phyloP scores from a whole-genome alignment of 2,888 invertebrate genomes.

The Pammene fasciana region DNA sequence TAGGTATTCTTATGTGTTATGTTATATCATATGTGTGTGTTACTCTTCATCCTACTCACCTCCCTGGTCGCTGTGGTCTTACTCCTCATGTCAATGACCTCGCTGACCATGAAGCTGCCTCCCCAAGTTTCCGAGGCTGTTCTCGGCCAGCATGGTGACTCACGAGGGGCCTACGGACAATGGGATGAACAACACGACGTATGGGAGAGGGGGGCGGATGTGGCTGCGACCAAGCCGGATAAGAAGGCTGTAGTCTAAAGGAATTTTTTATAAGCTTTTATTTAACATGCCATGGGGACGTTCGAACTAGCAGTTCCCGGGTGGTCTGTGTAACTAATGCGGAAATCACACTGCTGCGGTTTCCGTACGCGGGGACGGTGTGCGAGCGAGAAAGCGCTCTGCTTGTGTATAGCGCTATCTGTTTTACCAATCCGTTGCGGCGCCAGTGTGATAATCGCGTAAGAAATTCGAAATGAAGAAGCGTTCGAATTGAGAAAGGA shows the following conservation, averaged over 20 bases:
- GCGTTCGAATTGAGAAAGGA: too few relatives aligned
- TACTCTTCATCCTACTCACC: constrained; percentile 68
- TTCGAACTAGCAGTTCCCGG: too few relatives aligned
- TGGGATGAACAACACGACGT: constrained; percentile 84
- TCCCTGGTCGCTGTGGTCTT: constrained; percentile 82
- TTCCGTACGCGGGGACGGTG: too few relatives aligned
- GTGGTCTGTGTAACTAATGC: too few relatives aligned
- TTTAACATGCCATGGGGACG: too few relatives aligned
- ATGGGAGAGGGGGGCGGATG: constrained; percentile 84
- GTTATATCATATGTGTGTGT: background rate
- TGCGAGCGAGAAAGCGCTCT: too few relatives aligned
- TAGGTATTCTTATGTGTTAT: background rate
- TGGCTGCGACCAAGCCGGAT: constrained; percentile 83
- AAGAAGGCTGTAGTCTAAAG: constrained; percentile 85
- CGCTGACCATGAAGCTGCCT: constrained; percentile 55
- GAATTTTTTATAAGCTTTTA: background rate
- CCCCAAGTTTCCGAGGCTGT: constrained; percentile 70
- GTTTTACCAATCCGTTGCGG: too few relatives aligned
- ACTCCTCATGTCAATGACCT: constrained; percentile 51
- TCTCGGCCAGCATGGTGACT: constrained; percentile 88
- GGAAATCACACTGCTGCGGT: too few relatives aligned
- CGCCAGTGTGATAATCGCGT: too few relatives aligned
- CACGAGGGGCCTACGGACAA: constrained; percentile 86
- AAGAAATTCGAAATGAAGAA: too few relatives aligned
- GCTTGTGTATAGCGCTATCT: too few relatives aligned